A percentile compares a stretch with the other conserved stretches of the same genome.
Conservation (phyloP, 30 jellyfish, hydroid and myxozoan species). For the Cassiopea xamachana region DNA sequence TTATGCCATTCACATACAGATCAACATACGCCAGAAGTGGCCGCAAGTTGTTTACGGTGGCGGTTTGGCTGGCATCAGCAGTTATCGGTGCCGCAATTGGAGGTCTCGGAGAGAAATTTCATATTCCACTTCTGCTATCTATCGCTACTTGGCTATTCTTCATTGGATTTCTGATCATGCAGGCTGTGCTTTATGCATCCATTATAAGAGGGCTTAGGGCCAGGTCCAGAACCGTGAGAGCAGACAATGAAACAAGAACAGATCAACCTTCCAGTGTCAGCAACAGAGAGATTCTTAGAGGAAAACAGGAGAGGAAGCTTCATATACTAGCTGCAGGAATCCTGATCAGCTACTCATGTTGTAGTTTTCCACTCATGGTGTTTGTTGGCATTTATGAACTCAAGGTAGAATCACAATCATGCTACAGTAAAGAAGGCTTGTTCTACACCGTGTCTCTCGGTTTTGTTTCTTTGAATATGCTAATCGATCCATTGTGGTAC, state of each 20-base stretch:
- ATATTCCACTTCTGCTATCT: neutral
- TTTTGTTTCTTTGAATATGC: conserved; percentile 41
- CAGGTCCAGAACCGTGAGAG: neutral
- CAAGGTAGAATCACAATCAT: conserved; percentile 25
- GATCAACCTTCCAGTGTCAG: neutral
- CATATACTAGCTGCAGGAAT: conserved; percentile 24
- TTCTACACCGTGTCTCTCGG: conserved; percentile 48
- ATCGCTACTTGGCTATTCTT: conserved; percentile 8
- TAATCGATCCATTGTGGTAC: conserved; percentile 50
- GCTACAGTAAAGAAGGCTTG: conserved; percentile 24
- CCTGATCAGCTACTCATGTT: conserved; percentile 1
- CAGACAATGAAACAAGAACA: neutral
- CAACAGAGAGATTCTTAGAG: neutral
- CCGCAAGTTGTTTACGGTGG: neutral
- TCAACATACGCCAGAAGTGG: neutral
- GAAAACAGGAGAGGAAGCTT: conserved; percentile 23
- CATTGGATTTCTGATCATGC: neutral
- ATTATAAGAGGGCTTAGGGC: neutral
- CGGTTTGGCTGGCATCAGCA: conserved; percentile 32
- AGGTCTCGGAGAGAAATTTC: neutral
- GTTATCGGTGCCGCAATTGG: conserved; percentile 13
- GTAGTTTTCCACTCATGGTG: conserved; percentile 28
- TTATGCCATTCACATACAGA: conserved; percentile 14
- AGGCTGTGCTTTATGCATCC: neutral
- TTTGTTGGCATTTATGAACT: conserved; percentile 29